phyloP scores from a whole-genome alignment of 2,888 invertebrate genomes.

The Candidula unifasciata region DNA sequence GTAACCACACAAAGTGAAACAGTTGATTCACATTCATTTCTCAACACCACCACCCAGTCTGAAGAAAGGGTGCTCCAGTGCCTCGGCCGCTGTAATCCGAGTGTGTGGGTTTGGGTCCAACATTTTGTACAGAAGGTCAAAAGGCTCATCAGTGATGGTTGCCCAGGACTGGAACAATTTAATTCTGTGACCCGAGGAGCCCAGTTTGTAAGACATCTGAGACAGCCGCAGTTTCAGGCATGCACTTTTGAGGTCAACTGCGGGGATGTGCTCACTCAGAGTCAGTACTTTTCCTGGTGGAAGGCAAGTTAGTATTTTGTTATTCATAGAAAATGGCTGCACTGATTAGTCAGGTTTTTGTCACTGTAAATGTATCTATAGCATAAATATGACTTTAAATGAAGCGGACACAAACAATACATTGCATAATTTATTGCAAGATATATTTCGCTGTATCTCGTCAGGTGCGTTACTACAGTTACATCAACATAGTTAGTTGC shows the following conservation, averaged over 20 bases:
- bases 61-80: conserved; percentile 88
- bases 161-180: conserved; percentile 58
- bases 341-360: too few species aligned
- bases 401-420: too few species aligned
- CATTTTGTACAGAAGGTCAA: conserved; percentile 84
- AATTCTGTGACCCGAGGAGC: background rate
- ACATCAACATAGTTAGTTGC: too few species aligned
- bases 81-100: conserved; percentile 86
- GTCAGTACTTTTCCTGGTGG: conserved; percentile 71
- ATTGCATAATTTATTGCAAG: too few species aligned
- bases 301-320: background rate
- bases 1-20: too few species aligned
- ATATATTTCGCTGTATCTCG: too few species aligned
- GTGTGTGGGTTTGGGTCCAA: conserved; percentile 88
- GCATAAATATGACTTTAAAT: too few species aligned
- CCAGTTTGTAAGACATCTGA: conserved; percentile 38
- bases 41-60: conserved; percentile 7
- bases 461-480: too few species aligned
- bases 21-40: too few species aligned
- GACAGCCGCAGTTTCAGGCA: conserved; percentile 38
- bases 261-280: conserved; percentile 33
- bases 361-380: too few species aligned
- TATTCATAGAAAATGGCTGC: too few species aligned
- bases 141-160: conserved; percentile 83
- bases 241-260: conserved; percentile 30